Conservation (phyloP, 2,797 vertebrate species). For the Anguilla obscura region DNA sequence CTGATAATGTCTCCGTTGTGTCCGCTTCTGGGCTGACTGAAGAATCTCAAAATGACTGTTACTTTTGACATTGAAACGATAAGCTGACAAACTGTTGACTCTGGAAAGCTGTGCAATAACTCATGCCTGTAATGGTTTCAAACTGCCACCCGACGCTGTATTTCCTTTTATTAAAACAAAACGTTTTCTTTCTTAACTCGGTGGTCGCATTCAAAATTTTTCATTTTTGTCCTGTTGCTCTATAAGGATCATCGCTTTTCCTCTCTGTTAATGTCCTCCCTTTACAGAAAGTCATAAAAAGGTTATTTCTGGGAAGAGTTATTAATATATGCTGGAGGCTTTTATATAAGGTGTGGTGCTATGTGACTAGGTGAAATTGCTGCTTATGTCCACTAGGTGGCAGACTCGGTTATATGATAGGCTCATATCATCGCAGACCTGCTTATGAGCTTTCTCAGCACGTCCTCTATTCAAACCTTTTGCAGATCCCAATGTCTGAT, state of each 20-base stretch:
- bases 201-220: constrained; percentile 21
- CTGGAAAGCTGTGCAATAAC: constrained; percentile 71
- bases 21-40: neutral
- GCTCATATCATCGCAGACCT: neutral
- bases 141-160: constrained; percentile 75
- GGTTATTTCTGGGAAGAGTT: constrained; percentile 21
- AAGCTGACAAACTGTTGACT: constrained; percentile 50
- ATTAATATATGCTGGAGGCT: constrained; percentile 23
- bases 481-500: neutral
- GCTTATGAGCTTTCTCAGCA: neutral
- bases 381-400: constrained; percentile 8
- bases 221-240: neutral
- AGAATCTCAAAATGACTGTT: constrained; percentile 43
- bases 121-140: constrained; percentile 70
- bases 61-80: constrained; percentile 52
- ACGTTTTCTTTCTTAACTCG: constrained; percentile 48
- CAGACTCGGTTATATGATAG: neutral
- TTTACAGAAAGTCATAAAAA: constrained; percentile 22
- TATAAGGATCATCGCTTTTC: constrained; percentile 11
- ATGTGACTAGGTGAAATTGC: neutral
- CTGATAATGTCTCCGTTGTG: constrained; percentile 23
- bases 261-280: neutral
- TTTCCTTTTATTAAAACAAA: constrained; percentile 74
- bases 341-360: neutral
- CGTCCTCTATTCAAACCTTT: neutral